A percentile compares a stretch with the other conserved stretches of the same genome.
Evolutionary conservation across 2,113 vertebrate species (phyloP).

Genomic region (Paramisgurnus dabryanus): DNA sequence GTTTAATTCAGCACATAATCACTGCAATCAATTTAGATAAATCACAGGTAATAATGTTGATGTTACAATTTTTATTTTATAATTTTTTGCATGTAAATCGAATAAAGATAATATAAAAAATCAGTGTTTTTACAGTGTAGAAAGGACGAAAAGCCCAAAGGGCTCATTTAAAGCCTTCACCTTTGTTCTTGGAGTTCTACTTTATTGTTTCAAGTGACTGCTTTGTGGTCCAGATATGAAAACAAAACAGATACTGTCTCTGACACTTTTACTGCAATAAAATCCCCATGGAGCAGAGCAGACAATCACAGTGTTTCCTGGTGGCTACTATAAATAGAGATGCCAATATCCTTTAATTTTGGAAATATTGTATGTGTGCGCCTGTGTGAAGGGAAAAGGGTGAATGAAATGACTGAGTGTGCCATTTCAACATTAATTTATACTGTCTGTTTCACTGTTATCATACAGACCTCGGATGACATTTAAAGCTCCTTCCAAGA

Average conservation of each 20-base stretch:
- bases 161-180: no score
- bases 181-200: slow-evolving; percentile 50
- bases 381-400: not conserved
- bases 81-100: no score
- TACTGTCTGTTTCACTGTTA: slow-evolving; percentile 23
- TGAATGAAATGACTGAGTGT: not conserved
- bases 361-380: not conserved
- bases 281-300: not conserved
- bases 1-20: no score
- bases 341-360: not conserved
- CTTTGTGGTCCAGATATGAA: slow-evolving; percentile 58
- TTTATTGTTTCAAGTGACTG: slow-evolving; percentile 54
- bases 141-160: no score
- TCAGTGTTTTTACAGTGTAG: no score
- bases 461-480: slow-evolving; percentile 18
- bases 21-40: no score
- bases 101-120: no score
- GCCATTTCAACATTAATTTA: slow-evolving; percentile 28
- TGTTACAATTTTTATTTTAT: no score
- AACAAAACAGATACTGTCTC: slow-evolving; percentile 24
- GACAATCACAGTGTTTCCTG: not conserved
- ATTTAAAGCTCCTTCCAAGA: slow-evolving; percentile 33
- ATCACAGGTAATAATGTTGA: no score
- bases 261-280: not conserved
- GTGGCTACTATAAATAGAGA: not conserved